Conservation (phyloP, 2,113 vertebrate genomes). For the Scomber japonicus region DNA sequence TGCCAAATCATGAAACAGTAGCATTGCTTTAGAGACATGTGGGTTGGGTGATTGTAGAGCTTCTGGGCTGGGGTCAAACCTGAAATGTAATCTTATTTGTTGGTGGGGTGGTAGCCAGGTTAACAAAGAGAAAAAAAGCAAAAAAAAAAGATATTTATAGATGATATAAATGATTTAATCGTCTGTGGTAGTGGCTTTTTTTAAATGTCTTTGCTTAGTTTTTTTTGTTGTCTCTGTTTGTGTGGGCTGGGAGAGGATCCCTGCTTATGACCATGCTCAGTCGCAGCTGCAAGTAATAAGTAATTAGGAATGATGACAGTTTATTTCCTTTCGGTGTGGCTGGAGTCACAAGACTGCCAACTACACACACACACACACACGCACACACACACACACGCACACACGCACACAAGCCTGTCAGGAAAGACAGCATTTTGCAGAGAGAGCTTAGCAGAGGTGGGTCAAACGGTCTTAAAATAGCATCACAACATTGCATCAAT, state of each 20-base stretch:
- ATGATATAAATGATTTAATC: too few species aligned
- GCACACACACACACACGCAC: too few species aligned
- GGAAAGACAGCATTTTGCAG: constrained; percentile 9
- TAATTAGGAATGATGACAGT: constrained; percentile 42
- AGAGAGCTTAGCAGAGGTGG: not conserved
- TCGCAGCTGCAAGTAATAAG: constrained; percentile 44
- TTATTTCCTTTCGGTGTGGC: constrained; percentile 44
- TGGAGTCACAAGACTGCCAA: constrained; percentile 24
- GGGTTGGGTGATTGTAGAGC: not conserved
- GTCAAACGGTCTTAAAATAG: too few species aligned
- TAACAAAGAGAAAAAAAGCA: not conserved
- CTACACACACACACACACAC: not conserved
- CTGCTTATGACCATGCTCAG: not conserved
- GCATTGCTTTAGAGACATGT: not conserved
- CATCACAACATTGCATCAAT: too few species aligned
- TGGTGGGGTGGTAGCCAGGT: too few species aligned
- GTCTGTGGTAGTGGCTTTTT: not conserved
- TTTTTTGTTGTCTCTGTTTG: not conserved
- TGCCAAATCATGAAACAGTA: constrained; percentile 4
- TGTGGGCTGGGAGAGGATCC: constrained; percentile 3
- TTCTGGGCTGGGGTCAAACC: not conserved
- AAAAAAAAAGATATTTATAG: too few species aligned
- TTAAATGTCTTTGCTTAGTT: not conserved
- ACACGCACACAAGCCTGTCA: constrained; percentile 7
- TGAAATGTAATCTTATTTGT: not conserved